Conservation (phyloP, 1,140 invertebrate genomes). For the Leptinotarsa lineolata region DNA sequence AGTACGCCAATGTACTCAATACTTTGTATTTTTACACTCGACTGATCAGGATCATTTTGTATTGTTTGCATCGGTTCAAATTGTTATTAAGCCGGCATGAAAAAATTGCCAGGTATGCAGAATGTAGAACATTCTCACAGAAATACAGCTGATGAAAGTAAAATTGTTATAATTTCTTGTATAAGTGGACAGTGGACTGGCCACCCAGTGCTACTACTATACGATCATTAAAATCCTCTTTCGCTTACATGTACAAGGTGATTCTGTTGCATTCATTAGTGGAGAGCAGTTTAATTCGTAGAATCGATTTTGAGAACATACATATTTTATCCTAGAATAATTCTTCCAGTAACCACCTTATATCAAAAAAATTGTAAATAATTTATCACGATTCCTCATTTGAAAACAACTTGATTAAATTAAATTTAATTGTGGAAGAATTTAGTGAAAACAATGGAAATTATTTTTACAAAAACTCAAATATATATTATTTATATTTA, state of each 20-base stretch:
- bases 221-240: not conserved
- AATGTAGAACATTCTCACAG: constrained; percentile 8
- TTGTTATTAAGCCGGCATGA: constrained; percentile 5
- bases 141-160: constrained; percentile 6
- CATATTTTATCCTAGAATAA: no score
- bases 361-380: no score
- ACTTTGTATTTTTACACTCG: constrained; percentile 3
- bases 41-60: constrained; percentile 2
- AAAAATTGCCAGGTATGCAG: constrained; percentile 5
- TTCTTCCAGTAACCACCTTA: no score
- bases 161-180: constrained; percentile 7
- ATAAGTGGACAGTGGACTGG: constrained; percentile 5
- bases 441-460: no score
- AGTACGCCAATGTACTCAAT: not conserved
- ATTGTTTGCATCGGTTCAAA: constrained; percentile 8
- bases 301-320: no score
- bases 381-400: no score
- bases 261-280: not conserved
- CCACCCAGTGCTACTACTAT: not conserved
- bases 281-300: no score
- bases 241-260: not conserved
- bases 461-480: no score
- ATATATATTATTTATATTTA: no score
- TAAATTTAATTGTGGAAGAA: no score
- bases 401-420: no score